Base-by-base conservation (phyloP, 2,888 invertebrate genomes). In the Galerucella pusilla region DNA sequence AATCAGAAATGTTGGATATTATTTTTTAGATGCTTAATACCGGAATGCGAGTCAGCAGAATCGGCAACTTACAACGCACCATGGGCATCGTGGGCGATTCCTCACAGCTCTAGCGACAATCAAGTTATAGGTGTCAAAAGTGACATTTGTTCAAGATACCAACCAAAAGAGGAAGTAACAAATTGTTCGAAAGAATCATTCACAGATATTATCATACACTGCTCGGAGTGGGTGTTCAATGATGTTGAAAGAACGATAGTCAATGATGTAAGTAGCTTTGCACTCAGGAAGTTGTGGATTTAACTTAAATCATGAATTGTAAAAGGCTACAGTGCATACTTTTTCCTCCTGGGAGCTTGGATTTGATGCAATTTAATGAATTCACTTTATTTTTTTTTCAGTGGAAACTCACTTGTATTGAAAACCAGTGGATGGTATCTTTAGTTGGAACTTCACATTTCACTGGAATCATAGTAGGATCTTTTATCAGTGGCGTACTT, bases 361-460 rank as follows among this genome's bases (percentile, higher is more conserved):
- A 5, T 7, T 7, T 7, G 35, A 42, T 7, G 7, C 7, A 49
- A 49, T 49, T 49, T 49, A 14, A 49, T 28, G 28, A 28, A 28
- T 28, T 28, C 2, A 35, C 5, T 35, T 35, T 6, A 12, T 46
- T 68, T 16, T 16, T 65, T 49, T 80, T 88, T 75, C 81, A 91
- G 90, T 92, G 91, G 90, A 85, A 89, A 35, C 86, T 92, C 64
- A 91, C 91, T 2, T 92, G 92, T 81, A 83, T 88, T 46, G 90
- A 91, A 79, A 91, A 91, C 78, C 89, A 90, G 74, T 91, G 91
- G 91, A 91, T 90, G 83, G 83, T 92, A 70, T 91, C 92, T 0
- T 85, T 91, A 61, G 90, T 92, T 14, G 92, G 92, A 14, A 91
- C 91, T 0, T 86, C 90, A 68, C 92, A 92, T 85, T 92, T 92